Evolutionary conservation across 2,797 vertebrate species (phyloP).

Genomic region (Sitta carolinensis): DNA sequence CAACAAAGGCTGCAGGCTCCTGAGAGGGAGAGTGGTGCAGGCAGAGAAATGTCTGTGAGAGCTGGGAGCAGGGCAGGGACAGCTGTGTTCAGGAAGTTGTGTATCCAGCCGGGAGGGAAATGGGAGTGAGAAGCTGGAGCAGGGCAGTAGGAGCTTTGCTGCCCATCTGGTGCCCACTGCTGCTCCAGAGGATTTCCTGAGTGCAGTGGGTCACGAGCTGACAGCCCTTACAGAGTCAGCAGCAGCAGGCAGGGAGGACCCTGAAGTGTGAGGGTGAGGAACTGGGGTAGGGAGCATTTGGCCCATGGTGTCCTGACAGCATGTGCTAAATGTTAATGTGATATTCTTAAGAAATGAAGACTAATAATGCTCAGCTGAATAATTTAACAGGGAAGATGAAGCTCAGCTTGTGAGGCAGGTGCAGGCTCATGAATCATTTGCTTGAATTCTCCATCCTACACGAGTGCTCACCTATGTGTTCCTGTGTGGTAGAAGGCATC

Average conservation of each 20-base stretch:
- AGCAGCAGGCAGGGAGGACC: neutral
- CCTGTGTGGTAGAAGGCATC: neutral
- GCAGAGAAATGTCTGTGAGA: neutral
- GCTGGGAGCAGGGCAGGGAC: neutral
- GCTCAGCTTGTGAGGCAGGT: neutral
- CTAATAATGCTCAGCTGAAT: conserved; percentile 1
- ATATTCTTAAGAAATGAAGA: neutral
- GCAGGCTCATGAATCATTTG: neutral
- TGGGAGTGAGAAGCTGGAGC: neutral
- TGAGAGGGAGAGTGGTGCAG: neutral
- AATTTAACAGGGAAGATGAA: neutral
- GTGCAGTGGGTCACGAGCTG: neutral
- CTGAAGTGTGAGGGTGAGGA: neutral
- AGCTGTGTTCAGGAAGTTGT: neutral
- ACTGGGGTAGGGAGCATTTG: neutral
- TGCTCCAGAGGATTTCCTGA: neutral
- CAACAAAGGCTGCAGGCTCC: neutral
- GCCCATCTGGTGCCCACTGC: neutral
- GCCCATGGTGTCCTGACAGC: neutral
- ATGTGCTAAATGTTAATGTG: neutral
- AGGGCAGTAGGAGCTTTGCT: neutral
- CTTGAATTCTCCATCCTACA: neutral
- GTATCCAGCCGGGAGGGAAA: neutral
- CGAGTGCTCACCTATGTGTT: neutral
- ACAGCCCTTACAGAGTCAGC: neutral